These are phyloP conservation scores for Xestia c-nigrum DNA, from an alignment of 2,888 invertebrate genomes.

Conservation along the genomic window DNA sequence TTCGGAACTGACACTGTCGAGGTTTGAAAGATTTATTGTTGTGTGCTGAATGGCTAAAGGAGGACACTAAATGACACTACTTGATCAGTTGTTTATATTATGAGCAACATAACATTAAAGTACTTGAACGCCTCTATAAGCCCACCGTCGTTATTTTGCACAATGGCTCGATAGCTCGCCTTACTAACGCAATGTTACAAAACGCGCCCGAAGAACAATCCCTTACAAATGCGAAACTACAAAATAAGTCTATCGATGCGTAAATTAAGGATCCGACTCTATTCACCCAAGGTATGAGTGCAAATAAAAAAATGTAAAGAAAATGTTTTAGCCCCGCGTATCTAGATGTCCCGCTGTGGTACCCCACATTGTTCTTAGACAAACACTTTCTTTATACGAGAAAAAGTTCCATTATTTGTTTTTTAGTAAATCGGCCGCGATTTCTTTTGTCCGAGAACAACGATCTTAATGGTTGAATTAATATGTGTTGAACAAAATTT, in stretches of 20 bases:
- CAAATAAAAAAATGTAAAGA: conserved; percentile 84
- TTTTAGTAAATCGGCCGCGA: conserved; percentile 82
- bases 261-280: conserved; percentile 88
- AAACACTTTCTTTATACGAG: conserved; percentile 87
- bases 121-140: conserved; percentile 50
- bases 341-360: conserved; percentile 90
- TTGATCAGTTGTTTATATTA: conserved; percentile 26
- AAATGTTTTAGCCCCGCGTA: conserved; percentile 83
- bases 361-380: conserved; percentile 88
- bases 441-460: conserved; percentile 77
- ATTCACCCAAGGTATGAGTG: conserved; percentile 84
- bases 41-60: background rate
- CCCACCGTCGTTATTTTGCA: conserved; percentile 70
- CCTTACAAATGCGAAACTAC: conserved; percentile 85
- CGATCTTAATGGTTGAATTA: conserved; percentile 86
- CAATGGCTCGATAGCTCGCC: conserved; percentile 73
- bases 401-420: conserved; percentile 83
- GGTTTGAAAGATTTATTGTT: conserved; percentile 18
- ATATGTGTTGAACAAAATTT: conserved; percentile 76
- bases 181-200: conserved; percentile 84
- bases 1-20: conserved; percentile 3
- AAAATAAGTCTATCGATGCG: conserved; percentile 88
- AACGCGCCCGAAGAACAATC: conserved; percentile 84
- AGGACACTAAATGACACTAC: background rate
- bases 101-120: conserved; percentile 29